Evolutionary conservation across 2,888 invertebrate species (phyloP), one percentile per base, ranked within the genome.

Genomic region (Oscheius sp.): DNA sequence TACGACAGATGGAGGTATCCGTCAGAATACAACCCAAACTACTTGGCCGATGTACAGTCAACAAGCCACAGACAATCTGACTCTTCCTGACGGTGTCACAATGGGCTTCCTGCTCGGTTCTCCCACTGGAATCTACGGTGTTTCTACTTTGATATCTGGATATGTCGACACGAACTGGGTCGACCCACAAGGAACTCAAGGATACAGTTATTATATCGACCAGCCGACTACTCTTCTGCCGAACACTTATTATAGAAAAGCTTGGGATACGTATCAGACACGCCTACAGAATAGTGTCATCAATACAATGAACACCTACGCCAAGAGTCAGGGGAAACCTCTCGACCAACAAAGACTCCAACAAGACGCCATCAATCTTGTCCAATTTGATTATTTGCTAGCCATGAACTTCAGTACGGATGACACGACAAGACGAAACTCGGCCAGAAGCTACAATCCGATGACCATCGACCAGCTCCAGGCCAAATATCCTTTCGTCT

Each of bases 341-440:
- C 69, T 85, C 25, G 76, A 83, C 52, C 61, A 74, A 18, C 58
- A 21, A 0, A 35, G 69, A n/a, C 70, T 85, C n/a, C 46, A 58
- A 7, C 70, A 73, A 16, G 83, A 82, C 52, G 77, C 84, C 13
- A 56, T 55, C 13, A 81, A 74, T 13, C 74, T 87, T 2, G 72
- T 84, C 46, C 49, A 85, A 13, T 68, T 87, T 41, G 87, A 87
- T 61, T 81, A 78, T 41, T 9, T 58, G 7, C 74, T 87, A 9
- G 86, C 86, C 3, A 81, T 72, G 1, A 72, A 69, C 2, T 81
- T 72, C 53, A 81, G 78, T 41, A 81, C 83, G 9, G 77, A 78
- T 52, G 82, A 85, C 49, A 81, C 79, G 2, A 76, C 79, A 23
- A 75, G 85, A 18, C 72, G 86, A 45, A 74, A 85, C 58, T 84